Evolutionary conservation across 2,888 invertebrate genomes (phyloP).

Genomic region (Apamea sordens): DNA sequence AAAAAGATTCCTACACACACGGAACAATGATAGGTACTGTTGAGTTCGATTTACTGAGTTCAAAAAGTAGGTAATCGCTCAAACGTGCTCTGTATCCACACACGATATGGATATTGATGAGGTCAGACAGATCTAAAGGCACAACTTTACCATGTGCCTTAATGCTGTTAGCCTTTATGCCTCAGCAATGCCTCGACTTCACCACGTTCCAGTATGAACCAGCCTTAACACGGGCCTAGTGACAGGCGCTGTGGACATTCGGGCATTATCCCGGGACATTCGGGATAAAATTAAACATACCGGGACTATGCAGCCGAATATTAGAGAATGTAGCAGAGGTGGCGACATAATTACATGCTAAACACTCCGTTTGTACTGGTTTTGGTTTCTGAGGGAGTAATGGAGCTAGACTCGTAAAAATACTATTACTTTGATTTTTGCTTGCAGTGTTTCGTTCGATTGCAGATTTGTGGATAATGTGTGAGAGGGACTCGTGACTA

Average conservation of each 20-base stretch:
- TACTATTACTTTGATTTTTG: neutral
- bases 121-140: neutral
- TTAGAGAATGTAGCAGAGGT: constrained; percentile 62
- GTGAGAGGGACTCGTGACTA: neutral
- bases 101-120: neutral
- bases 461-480: neutral
- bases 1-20: neutral
- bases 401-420: neutral
- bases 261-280: constrained; percentile 53
- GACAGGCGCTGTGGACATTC: constrained; percentile 50
- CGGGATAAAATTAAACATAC: constrained; percentile 70
- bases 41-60: neutral
- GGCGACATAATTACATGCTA: constrained; percentile 47
- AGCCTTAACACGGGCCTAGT: constrained; percentile 23
- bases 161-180: neutral
- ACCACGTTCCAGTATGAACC: neutral
- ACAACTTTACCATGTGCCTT: neutral
- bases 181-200: neutral
- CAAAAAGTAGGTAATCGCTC: neutral
- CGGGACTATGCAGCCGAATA: constrained; percentile 65
- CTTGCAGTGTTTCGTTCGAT: neutral
- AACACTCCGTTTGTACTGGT: constrained; percentile 9
- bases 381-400: neutral
- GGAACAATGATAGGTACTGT: neutral
- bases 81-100: neutral